A percentile compares a stretch with the other conserved stretches of the same genome.
These are phyloP conservation scores for Pygathrix nemaeus DNA, from an alignment of 2,113 vertebrate species.

Conservation along the genomic window DNA sequence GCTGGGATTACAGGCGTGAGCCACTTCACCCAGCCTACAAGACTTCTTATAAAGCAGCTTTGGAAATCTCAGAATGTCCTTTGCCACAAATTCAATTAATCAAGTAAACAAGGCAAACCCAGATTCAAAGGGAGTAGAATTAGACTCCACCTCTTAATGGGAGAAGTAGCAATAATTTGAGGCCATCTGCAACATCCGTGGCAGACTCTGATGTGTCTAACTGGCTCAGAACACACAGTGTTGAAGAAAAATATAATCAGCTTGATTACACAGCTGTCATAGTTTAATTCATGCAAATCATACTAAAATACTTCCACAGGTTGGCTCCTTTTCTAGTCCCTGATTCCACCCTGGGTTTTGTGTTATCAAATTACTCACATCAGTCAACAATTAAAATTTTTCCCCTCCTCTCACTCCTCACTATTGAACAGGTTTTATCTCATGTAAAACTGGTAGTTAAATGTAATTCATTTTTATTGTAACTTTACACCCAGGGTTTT, in stretches of 20 bases:
- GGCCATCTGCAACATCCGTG: neutral
- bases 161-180: neutral
- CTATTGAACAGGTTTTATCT: neutral
- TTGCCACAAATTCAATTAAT: neutral
- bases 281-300: neutral
- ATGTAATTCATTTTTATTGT: neutral
- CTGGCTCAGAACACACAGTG: neutral
- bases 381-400: neutral
- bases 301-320: neutral
- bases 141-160: neutral
- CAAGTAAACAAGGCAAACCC: neutral
- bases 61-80: neutral
- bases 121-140: neutral
- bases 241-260: neutral
- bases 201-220: neutral
- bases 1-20: too few species aligned
- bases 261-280: neutral
- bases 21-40: neutral
- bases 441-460: neutral
- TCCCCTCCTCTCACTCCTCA: neutral
- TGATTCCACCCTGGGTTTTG: accelerated
- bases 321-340: neutral
- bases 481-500: neutral
- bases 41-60: neutral
- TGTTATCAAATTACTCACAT: neutral